Evolutionary conservation across 2,888 invertebrate species (phyloP).

Genomic region (Drosophila fungiperda): DNA sequence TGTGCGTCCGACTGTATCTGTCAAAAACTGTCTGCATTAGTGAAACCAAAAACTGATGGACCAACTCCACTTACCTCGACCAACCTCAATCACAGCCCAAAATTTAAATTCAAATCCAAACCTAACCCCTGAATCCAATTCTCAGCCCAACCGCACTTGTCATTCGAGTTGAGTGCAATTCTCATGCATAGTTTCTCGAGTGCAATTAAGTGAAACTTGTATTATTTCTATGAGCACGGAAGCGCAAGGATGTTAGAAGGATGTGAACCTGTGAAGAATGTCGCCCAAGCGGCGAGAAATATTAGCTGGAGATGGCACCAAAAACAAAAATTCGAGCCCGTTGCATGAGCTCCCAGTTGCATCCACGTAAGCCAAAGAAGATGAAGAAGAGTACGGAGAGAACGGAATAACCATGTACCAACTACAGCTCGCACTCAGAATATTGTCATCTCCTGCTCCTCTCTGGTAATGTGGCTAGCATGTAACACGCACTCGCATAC

Average conservation of each 20-base stretch:
- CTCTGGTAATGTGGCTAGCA: constrained; percentile 73
- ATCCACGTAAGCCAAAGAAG: constrained; percentile 5
- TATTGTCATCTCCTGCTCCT: constrained; percentile 54
- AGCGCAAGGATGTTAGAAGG: constrained; percentile 10
- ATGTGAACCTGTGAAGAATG: constrained; percentile 31
- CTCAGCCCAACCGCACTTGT: constrained; percentile 40
- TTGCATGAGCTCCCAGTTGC: constrained; percentile 27
- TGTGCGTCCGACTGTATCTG: constrained; percentile 53
- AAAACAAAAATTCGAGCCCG: constrained; percentile 65
- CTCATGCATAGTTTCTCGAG: constrained; percentile 74
- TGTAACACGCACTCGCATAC: constrained; percentile 73
- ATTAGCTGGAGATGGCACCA: constrained; percentile 60
- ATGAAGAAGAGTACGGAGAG: background rate
- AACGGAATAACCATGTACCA: constrained; percentile 5
- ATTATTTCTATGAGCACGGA: constrained; percentile 58
- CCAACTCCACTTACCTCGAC: constrained; percentile 7
- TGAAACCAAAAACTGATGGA: constrained; percentile 59
- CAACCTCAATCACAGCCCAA: constrained; percentile 3
- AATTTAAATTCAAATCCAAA: background rate
- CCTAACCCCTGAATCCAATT: background rate
- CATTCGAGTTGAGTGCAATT: constrained; percentile 71
- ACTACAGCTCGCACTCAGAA: constrained; percentile 26
- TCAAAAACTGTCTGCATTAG: constrained; percentile 60
- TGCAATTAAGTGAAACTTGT: constrained; percentile 77
- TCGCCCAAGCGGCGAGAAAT: constrained; percentile 55